These are phyloP conservation scores for Melangyna quadrimaculata DNA, from an alignment of 2,888 invertebrate genomes.

Conservation along the genomic window DNA sequence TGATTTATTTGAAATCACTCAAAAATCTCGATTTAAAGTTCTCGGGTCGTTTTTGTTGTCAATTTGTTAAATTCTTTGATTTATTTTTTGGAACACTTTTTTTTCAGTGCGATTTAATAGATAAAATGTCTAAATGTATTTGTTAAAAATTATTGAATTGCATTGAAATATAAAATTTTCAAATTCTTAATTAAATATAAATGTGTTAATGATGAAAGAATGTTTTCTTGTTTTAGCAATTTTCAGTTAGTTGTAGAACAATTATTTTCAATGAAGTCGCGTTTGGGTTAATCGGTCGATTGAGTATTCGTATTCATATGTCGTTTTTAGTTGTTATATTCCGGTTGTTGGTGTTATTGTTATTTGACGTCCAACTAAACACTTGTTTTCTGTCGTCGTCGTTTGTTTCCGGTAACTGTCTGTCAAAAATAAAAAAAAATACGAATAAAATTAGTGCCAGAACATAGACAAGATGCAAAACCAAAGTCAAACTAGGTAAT, in stretches of 20 bases:
- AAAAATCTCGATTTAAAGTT: not conserved
- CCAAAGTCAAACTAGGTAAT: slow-evolving; percentile 20
- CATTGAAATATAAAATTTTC: not conserved
- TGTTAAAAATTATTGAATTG: not conserved
- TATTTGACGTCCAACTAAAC: slow-evolving; percentile 54
- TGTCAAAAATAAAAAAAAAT: slow-evolving; percentile 56
- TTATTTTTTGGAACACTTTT: not conserved
- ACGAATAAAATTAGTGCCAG: slow-evolving; percentile 45
- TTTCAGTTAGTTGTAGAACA: too few relatives aligned
- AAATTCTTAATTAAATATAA: not conserved
- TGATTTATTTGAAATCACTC: not conserved
- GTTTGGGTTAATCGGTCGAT: slow-evolving; percentile 60
- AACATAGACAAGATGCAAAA: not conserved
- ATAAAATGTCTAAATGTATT: not conserved
- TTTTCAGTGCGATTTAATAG: not conserved
- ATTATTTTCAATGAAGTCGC: slow-evolving; percentile 48
- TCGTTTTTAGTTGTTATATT: slow-evolving; percentile 37
- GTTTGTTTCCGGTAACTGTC: slow-evolving; percentile 64
- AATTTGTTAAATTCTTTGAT: not conserved
- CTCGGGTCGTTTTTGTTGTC: not conserved
- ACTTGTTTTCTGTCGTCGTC: slow-evolving; percentile 43
- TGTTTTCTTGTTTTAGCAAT: not conserved
- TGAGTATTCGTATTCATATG: slow-evolving; percentile 40
- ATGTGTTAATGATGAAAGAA: not conserved
- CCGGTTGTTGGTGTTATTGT: slow-evolving; percentile 40